Evolutionary conservation across 2,797 vertebrate genomes (phyloP).

Genomic region (Propithecus deckenii): DNA sequence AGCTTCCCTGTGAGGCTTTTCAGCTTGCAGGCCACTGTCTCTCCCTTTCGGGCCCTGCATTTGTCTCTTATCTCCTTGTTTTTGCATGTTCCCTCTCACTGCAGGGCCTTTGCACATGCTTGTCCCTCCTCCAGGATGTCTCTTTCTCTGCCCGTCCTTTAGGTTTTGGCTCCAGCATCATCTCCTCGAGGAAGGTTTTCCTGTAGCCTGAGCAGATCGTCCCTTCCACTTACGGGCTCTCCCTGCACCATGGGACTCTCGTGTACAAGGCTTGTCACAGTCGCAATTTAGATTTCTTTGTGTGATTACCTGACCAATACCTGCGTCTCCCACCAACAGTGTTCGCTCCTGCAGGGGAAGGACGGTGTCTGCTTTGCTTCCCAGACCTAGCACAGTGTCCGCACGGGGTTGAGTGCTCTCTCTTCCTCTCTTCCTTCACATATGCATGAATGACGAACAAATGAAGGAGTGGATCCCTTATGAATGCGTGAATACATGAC

Average conservation of each 20-base stretch:
- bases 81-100: not conserved
- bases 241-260: not conserved
- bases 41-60: not conserved
- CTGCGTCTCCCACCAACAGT: not conserved
- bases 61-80: not conserved
- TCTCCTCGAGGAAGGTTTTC: not conserved
- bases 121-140: not conserved
- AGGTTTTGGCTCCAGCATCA: not conserved
- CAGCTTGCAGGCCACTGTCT: not conserved
- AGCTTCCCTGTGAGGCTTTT: not conserved
- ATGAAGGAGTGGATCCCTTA: not conserved
- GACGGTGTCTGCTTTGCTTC: not conserved
- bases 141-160: not conserved
- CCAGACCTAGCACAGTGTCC: not conserved
- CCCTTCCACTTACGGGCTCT: not conserved
- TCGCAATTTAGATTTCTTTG: not conserved
- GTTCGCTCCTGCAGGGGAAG: not conserved
- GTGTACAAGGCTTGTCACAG: not conserved
- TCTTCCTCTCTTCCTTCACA: not conserved
- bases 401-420: not conserved
- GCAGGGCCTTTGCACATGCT: not conserved
- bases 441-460: not conserved
- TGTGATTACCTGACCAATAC: not conserved
- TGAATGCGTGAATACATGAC: not conserved
- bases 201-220: not conserved